Evolutionary conservation across 2,797 vertebrate species (phyloP), one percentile per base, ranked within the genome.

Genomic region (Merluccius polli): DNA sequence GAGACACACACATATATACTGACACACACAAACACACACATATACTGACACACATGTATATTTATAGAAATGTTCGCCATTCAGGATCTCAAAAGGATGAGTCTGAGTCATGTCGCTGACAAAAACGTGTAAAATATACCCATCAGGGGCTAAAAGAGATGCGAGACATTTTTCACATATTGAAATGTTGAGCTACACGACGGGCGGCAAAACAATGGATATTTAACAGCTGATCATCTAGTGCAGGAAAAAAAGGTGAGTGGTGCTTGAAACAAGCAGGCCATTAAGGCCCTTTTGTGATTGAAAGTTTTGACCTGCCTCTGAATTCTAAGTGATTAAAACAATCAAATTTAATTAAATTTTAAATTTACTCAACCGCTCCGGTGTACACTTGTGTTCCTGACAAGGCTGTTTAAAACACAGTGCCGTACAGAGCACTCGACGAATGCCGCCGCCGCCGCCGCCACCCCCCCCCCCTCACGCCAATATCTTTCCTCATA

Each of bases 291-390:
- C 79, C 88, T 90, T 89, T 85, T 89, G 87, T 94, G 91, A 93
- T 93, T 90, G 90, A 88, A 92, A 91, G 92, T 91, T 93, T 88
- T 92, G 90, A 93, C 92, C 91, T 93, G 89, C 87, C 86, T 85
- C 81, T 86, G 88, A 91, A 92, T 93, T 84, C 59, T 79, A 77
- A 82, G 85, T 91, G 90, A 93, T 94, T 94, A 93, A 93, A 94
- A 94, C 91, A 93, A 93, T 94, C 90, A 87, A 78, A 89, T 93
- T 93, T 90, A 93, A 94, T 94, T 93, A 92, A 91, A 90, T 89
- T 89, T 91, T 82, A 88, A 83, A 92, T 92, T 89, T 90, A 85
- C 75, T 84, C 77, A 89, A 88, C 87, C 75, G 84, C 83, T 87
- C 79, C n/a, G 4, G 38, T 76, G 70, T 76, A 85, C 81, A 87